Percentiles rank a stretch among this genome's conserved stretches.
Evolutionary conservation across 2,797 vertebrate species (phyloP).

Genomic region (Smutsia gigantea): DNA sequence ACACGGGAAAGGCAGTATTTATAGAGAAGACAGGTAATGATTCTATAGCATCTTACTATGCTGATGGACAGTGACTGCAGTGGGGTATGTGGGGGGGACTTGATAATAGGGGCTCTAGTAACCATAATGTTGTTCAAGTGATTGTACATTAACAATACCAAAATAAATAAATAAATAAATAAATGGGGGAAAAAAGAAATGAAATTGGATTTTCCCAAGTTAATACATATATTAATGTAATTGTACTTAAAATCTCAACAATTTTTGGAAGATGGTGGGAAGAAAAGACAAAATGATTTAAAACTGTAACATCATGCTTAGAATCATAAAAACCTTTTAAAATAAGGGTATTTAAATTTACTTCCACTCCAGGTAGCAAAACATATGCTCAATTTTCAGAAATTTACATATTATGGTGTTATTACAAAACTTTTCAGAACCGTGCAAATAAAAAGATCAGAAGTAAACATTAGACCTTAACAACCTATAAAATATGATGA

Average conservation of each 20-base stretch:
- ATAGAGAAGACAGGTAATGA: too few relatives aligned
- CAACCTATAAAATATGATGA: background rate
- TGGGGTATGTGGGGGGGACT: too few relatives aligned
- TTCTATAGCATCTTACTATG: too few relatives aligned
- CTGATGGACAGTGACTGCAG: too few relatives aligned
- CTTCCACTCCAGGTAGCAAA: background rate
- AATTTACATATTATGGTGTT: background rate
- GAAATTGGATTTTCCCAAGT: background rate
- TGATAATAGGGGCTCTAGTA: too few relatives aligned
- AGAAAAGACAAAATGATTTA: background rate
- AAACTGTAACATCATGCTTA: background rate
- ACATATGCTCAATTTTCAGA: background rate
- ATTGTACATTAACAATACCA: too few relatives aligned
- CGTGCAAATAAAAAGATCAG: background rate
- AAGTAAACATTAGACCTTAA: background rate
- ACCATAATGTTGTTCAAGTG: too few relatives aligned
- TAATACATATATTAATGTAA: background rate
- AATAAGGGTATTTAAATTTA: background rate
- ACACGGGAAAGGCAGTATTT: too few relatives aligned
- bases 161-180: too few relatives aligned
- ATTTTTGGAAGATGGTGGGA: background rate
- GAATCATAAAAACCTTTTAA: background rate
- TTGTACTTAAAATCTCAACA: constrained; percentile 1
- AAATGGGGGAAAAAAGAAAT: background rate
- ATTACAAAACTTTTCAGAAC: background rate